phyloP scores from a whole-genome alignment of 2,113 vertebrate species.

The crab-eating macaque (Macaca fascicularis) region T2T-MFA8v1.1 NC_088385.1:50328001-50328500 shows the following conservation, averaged over 20 bases:
- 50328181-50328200: neutral
- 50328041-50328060: neutral
- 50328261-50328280: neutral
- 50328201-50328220: neutral
- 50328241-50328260: neutral
- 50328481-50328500: neutral
- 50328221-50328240: neutral
- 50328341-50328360: neutral
- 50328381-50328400: neutral
- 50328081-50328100: neutral
- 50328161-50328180: neutral
- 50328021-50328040: neutral
- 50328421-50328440: neutral
- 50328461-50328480: neutral
- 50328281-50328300: neutral
- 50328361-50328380: neutral
- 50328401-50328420: neutral
- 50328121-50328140: neutral
- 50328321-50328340: neutral
- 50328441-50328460: neutral
- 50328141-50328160: neutral
- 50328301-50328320: neutral
- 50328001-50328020: neutral
- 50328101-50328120: neutral
- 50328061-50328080: neutral